Evolutionary conservation across 2,113 vertebrate genomes (phyloP), one percentile per base, ranked within the genome.

Genomic region (Bombycilla garrulus): DNA sequence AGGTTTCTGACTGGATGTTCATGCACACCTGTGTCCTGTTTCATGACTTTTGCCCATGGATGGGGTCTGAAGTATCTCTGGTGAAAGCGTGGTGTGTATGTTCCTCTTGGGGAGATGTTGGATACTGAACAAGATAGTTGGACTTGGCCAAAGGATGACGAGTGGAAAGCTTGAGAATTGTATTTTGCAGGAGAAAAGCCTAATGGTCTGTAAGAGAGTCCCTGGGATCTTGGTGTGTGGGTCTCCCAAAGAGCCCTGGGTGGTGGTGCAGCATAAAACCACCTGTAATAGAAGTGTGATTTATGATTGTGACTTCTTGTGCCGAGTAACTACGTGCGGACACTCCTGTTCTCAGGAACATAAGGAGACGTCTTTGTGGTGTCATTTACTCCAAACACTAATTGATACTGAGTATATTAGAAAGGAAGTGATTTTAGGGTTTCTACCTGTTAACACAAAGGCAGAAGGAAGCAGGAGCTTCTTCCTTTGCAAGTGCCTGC

Each of bases 31-130:
- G 3, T 40, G 42, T 58, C 33, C 47, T 76, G 57, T 40, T 76
- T 62, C 76, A 33, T 57, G 73, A 20, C 35, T 88, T 54, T 14
- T 56, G 53, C 9, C 45, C 36, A 4, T 1, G 12, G 8, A 4
- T 25, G 11, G 31, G 20, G 3, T 60, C 54, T 77, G 23, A 76
- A 60, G 45, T 5, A 1, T 40, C 29, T 72, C 31, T 65, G 48
- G 21, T 54, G 4, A 28, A 11, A 76, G 40, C 1, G 1, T 38
- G 3, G 44, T 62, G 17, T 1, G 1, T 23, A 6, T 0, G 0
- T 22, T 64, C 26, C 0, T 58, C 64, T 24, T 36, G 10, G 66
- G 65, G 78, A 47, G 36, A 7, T 36, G 57, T 35, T 38, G 47
- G 42, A 33, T 45, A 1, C 25, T 48, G 54, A 36, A 20, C 15